Conservation (phyloP, 1,140 invertebrate genomes). For the Doryteuthis pealeii region DNA sequence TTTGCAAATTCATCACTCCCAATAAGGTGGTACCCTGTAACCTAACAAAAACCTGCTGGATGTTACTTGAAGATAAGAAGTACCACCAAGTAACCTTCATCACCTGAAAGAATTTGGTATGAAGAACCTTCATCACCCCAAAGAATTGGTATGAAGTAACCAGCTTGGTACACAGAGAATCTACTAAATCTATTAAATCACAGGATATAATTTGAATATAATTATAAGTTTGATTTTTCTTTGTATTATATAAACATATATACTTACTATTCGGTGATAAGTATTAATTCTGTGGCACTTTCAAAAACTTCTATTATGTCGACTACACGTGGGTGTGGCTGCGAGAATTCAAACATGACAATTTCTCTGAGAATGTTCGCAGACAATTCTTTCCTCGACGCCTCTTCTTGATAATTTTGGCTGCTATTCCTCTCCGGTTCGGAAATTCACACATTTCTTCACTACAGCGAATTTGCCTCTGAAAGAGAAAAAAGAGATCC, state of each 20-base stretch:
- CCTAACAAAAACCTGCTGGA: too few species aligned
- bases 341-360: conserved; percentile 82
- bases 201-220: too few species aligned
- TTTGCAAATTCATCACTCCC: too few species aligned
- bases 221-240: too few species aligned
- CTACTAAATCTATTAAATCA: too few species aligned
- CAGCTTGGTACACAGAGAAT: too few species aligned
- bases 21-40: too few species aligned
- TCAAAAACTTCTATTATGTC: conserved; percentile 86
- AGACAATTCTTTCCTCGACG: conserved; percentile 63
- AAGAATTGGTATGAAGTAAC: too few species aligned
- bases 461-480: conserved; percentile 97
- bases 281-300: conserved; percentile 77
- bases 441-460: conserved; percentile 80
- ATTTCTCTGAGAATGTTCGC: conserved; percentile 73
- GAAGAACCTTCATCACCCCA: too few species aligned
- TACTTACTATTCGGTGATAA: conserved; percentile 85
- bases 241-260: neutral
- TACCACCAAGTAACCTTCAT: too few species aligned
- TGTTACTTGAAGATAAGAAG: too few species aligned
- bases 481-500: conserved; percentile 31
- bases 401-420: conserved; percentile 91
- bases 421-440: conserved; percentile 85
- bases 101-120: too few species aligned
- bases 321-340: conserved; percentile 78